Conservation (phyloP, 2,888 invertebrate genomes). For the Volucella zonaria region DNA sequence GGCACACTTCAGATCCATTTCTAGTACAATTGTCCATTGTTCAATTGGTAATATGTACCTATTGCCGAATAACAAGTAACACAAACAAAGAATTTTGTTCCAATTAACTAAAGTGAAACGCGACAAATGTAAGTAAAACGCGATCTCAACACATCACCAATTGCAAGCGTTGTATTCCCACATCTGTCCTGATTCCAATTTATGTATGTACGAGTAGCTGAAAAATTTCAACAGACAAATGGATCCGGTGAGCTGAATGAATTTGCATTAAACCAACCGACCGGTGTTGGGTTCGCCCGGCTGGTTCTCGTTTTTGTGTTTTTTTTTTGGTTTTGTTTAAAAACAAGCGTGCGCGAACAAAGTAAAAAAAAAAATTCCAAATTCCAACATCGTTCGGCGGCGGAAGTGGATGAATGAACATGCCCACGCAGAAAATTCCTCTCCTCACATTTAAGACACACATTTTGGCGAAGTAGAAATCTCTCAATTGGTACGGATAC, state of each 20-base stretch:
- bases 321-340: not conserved
- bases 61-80: no score
- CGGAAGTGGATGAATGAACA: conserved; percentile 59
- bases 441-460: conserved; percentile 18
- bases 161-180: conserved; percentile 12
- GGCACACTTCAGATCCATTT: no score
- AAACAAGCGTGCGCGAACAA: conserved; percentile 15
- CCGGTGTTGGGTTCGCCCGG: conserved; percentile 1
- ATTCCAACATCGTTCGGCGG: conserved; percentile 41
- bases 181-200: not conserved
- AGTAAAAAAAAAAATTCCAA: conserved; percentile 2
- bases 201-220: not conserved
- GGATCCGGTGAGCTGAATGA: conserved; percentile 42
- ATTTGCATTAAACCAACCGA: conserved; percentile 25
- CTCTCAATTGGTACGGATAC: conserved; percentile 6
- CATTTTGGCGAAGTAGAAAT: conserved; percentile 30
- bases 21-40: no score
- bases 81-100: not conserved
- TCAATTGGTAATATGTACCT: no score
- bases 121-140: conserved; percentile 25
- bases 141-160: conserved; percentile 20
- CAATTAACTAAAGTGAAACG: conserved; percentile 18
- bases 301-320: not conserved
- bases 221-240: conserved; percentile 28
- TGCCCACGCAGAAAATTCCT: conserved; percentile 59